Conservation (phyloP, 2,888 invertebrate species). For the Pilophorus perplexus region DNA sequence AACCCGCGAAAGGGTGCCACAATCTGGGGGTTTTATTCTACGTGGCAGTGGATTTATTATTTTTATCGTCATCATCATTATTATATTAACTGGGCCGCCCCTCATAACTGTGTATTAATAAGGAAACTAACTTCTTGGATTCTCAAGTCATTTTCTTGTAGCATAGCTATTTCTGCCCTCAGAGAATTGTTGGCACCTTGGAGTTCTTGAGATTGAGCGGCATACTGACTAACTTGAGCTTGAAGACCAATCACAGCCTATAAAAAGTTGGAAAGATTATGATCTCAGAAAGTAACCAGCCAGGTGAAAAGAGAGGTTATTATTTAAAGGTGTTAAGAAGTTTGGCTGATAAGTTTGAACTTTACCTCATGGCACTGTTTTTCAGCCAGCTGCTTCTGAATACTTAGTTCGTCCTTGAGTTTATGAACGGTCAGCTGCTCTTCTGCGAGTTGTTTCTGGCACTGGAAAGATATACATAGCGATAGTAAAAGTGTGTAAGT, state of each 20-base stretch:
- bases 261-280: too few species aligned
- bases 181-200: constrained; percentile 28
- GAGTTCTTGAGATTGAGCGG: constrained; percentile 47
- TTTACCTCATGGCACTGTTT: constrained; percentile 41
- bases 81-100: too few species aligned
- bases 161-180: constrained; percentile 37
- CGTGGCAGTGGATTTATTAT: too few species aligned
- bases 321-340: too few species aligned
- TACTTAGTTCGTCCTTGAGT: constrained; percentile 58
- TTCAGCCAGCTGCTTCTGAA: constrained; percentile 29
- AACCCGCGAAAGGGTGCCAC: too few species aligned
- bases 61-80: too few species aligned
- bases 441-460: constrained; percentile 62
- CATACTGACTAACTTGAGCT: constrained; percentile 52
- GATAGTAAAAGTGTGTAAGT: neutral
- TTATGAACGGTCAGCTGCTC: constrained; percentile 57
- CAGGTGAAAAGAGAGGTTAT: neutral
- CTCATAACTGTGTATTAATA: too few species aligned
- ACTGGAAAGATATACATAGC: constrained; percentile 50
- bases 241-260: constrained; percentile 50
- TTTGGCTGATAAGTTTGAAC: too few species aligned
- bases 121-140: constrained; percentile 36
- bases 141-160: constrained; percentile 25
- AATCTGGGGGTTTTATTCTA: too few species aligned
- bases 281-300: too few species aligned